phyloP scores from a whole-genome alignment of 2,888 invertebrate genomes.

The Acanthosepion lycidas region DNA sequence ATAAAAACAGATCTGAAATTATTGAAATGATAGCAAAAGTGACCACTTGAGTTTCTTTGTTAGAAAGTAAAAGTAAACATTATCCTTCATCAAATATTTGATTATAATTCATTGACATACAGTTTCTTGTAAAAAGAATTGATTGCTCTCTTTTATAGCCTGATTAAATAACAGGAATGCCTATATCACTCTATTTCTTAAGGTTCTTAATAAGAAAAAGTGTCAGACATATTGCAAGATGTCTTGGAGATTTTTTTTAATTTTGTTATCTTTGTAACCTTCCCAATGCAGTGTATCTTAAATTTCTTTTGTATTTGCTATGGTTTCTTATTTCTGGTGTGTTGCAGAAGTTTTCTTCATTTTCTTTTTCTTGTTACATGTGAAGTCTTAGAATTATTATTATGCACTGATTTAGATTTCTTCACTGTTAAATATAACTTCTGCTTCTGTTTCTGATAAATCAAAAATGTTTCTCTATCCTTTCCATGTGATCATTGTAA shows the following conservation, averaged over 20 bases:
- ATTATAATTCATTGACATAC: not conserved
- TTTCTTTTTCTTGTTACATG: not conserved
- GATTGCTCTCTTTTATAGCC: too few relatives aligned
- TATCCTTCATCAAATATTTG: not conserved
- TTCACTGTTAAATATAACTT: not conserved
- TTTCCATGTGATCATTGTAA: not conserved
- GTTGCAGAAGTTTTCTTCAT: not conserved
- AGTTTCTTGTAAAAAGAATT: too few relatives aligned
- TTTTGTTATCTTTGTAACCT: not conserved
- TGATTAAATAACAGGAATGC: too few relatives aligned
- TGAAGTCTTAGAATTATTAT: slow-evolving; percentile 2
- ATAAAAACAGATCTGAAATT: not conserved
- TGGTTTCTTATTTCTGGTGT: not conserved
- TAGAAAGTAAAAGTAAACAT: not conserved
- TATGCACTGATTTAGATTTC: not conserved
- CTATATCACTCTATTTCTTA: too few relatives aligned
- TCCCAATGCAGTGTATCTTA: not conserved
- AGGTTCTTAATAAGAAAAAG: not conserved
- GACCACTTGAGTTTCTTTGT: not conserved
- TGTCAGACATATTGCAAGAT: not conserved
- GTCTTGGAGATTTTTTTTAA: not conserved
- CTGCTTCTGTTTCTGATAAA: not conserved
- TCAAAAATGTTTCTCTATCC: not conserved
- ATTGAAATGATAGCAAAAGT: not conserved
- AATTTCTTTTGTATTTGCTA: not conserved